Evolutionary conservation across 2,888 invertebrate genomes (phyloP), one percentile per base, ranked within the genome.

Genomic region (Torymus aiolomorphi): DNA sequence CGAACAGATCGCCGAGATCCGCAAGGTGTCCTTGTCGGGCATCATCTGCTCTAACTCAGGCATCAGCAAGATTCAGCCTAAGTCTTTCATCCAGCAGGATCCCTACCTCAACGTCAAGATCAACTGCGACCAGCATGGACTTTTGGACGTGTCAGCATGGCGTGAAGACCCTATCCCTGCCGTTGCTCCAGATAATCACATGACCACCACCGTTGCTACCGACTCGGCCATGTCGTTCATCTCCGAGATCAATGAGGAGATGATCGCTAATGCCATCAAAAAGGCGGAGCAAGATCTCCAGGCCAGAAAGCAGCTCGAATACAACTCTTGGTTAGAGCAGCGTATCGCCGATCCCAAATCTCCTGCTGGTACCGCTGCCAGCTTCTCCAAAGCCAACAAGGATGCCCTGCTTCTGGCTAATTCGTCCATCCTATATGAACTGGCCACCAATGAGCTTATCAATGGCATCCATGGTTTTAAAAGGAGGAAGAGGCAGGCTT

Each of bases 321-420:
- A 96, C 88, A 94, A 95, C 91, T 93, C 96, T 24, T 97, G 96
- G 96, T 92, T 94, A 16, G 83, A 89, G 49, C 89, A 88, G 18
- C 86, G 86, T 70, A 84, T 85, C 51, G 95, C 96, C 0, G 97
- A 97, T 88, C 96, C 97, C 0, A 96, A 95, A 86, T 96, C 97
- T 0, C 95, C 97, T 0, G 94, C 95, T 14, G 97, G 97, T 2
- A 96, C 95, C 0, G 97, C 97, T 0, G 97, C 97, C 0, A 96
- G 97, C 0, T 97, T 97, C 91, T 96, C 96, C 77, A 97, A 97
- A 87, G 97, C 97, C 31, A 97, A 96, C 89, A 93, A 94, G 88
- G 95, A 96, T 86, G 96, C 97, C 0, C 90, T 97, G 11, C 92
- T 95, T 80, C 91, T 97, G 42, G 96, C 97, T 12, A 97, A 97